Base-by-base conservation (phyloP, 1,140 invertebrate species). In the Trichonephila inaurata region DNA sequence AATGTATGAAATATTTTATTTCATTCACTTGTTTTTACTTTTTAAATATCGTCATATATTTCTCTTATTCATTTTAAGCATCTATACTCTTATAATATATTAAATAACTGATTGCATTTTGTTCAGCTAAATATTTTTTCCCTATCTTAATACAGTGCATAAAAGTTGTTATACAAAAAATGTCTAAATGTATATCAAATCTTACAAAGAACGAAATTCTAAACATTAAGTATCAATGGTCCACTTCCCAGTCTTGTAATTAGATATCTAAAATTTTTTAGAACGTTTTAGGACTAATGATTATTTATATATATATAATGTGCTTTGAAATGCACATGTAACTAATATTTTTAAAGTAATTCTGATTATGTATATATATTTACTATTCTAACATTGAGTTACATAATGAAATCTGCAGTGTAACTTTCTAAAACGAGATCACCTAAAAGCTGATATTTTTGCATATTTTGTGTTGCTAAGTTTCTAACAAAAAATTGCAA, bases 161-260 rank as follows among this genome's bases (percentile, higher is more conserved):
- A 87, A 87, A 87, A 28, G 24, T 24, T 28, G 62, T 18, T 33
- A 14, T 87, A 61, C 19, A 64, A 58, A 87, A 87, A 62, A 87
- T 87, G 28, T 28, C 85, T 87, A 87, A 28, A 87, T 87, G 24
- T 16, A 33, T 87, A 64, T 61, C 60, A 87, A 62, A 62, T 87
- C 28, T 64, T 62, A 87, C 61, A 87, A 87, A 64, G 60, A 87
- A 87, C n/a, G 62, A 61, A 87, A 33, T 87, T 87, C 85, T 87
- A 64, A 87, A 87, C 60, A 87, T 87, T 62, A 61, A 64, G 28
- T 87, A 28, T 87, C 58, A 87, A 62, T 87, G 85, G 85, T 87
- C 85, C 85, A 87, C 85, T 87, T 87, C 85, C 85, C 85, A 87
- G 85, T 60, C 85, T 87, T 87, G 24, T 87, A 62, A 87, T 87